Base-by-base conservation (phyloP, 2,113 vertebrate genomes). In the Indri indri region DNA sequence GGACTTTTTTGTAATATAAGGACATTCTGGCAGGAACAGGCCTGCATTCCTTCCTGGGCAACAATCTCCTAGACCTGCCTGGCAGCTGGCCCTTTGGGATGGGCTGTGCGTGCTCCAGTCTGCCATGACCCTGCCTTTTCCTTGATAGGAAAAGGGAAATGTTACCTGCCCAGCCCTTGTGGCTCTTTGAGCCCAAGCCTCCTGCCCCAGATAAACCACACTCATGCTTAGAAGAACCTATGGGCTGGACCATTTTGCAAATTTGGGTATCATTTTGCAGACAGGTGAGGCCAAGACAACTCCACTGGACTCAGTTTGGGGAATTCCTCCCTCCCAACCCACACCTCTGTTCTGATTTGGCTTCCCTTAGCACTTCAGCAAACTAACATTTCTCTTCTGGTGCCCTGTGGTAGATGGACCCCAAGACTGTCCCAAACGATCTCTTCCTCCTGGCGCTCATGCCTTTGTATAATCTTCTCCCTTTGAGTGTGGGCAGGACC, bases 261-360 rank as follows among this genome's bases (percentile, higher is more conserved):
- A 79, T 79, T 4, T 91, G 42, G 77, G 50, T 14, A 8, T 65
- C 52, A 86, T 61, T 25, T 73, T 25, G 4, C 20, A 32, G 74
- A 76, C 6, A 80, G 65, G 3, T 11, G 57, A 88, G 73, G 90
- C 50, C 20, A 54, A n/a, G 42, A 22, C 37, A 10, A 45, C 59
- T 25, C 18, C 10, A 1, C 0, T 6, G 32, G 11, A 6, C 40
- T 57, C 17, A 0, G 0, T 14, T 68, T 80, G 59, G 54, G 13
- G 73, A 71, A 73, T 76, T 83, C 6, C n/a, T 89, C n/a, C 20
- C 11, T n/a, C 18, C 25, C 30, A 42, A 6, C 3, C 5, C 32
- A 61, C 16, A 4, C 18, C 27, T 65, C 70, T 71, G 2, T 47
- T 82, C n/a, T 76, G 8, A 45, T 63, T 65, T 45, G 42, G 16